Evolutionary conservation across 2,113 vertebrate genomes (phyloP).

Genomic region (Psilopsiagon aymara): DNA sequence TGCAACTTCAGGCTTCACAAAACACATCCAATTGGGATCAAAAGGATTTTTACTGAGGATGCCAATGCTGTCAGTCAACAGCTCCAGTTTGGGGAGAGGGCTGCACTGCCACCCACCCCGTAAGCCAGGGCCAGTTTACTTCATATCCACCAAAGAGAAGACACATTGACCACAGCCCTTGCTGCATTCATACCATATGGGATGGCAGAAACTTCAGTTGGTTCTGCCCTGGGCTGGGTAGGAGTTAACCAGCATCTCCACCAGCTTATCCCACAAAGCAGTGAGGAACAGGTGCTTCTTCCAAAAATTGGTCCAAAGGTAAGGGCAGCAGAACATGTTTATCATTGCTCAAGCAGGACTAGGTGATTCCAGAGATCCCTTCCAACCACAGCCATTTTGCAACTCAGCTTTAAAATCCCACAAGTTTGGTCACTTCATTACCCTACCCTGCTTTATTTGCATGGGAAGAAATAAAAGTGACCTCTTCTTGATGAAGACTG

Average conservation of each 20-base stretch:
- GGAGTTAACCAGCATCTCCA: background rate
- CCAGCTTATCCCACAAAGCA: background rate
- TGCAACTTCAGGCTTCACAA: background rate
- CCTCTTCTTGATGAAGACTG: background rate
- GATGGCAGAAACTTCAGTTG: background rate
- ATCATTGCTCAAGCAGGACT: background rate
- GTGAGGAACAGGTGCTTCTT: background rate
- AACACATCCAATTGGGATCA: background rate
- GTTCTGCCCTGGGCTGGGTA: background rate
- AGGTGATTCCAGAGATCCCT: background rate
- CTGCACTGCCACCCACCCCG: accelerated
- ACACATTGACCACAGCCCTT: accelerated
- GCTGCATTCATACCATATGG: background rate
- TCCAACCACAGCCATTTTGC: background rate
- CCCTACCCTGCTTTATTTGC: background rate
- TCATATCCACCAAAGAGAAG: accelerated
- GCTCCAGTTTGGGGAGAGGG: accelerated
- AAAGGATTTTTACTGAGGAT: background rate
- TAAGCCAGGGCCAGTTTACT: background rate
- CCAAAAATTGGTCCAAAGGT: accelerated
- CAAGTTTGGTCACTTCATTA: background rate
- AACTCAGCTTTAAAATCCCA: background rate
- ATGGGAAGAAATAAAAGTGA: background rate
- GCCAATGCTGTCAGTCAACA: background rate
- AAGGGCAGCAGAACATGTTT: background rate